These are phyloP conservation scores for Rallus crepitans DNA, from an alignment of 2,797 vertebrate species.

Conservation along the genomic window DNA sequence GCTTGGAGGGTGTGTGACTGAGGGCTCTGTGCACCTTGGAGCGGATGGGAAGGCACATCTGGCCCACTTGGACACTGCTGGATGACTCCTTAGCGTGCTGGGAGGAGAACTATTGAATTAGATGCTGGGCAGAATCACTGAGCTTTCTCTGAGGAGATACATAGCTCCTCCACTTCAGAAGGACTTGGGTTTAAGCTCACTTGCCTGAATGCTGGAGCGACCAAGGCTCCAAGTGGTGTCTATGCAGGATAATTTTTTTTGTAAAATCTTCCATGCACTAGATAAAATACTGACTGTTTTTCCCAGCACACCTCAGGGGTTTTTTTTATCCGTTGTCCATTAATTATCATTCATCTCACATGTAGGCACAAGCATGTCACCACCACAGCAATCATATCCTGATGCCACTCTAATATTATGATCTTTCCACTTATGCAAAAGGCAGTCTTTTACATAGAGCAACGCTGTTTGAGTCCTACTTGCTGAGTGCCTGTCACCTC, in stretches of 20 bases:
- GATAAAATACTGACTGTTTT: neutral
- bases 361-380: fast-evolving
- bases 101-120: neutral
- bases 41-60: neutral
- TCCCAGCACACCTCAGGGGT: neutral
- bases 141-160: neutral
- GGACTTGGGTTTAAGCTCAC: neutral
- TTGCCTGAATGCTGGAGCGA: neutral
- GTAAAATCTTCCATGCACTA: neutral
- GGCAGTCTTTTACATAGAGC: neutral
- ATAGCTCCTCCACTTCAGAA: neutral
- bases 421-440: neutral
- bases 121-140: neutral
- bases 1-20: fast-evolving
- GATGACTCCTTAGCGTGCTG: neutral
- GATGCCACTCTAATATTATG: neutral
- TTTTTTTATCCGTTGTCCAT: neutral
- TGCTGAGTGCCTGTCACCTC: neutral
- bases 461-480: neutral
- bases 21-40: fast-evolving
- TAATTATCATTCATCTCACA: neutral
- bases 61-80: neutral
- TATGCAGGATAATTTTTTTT: neutral
- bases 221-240: neutral
- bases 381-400: neutral